These are phyloP conservation scores for Choloepus didactylus DNA, from an alignment of 2,797 vertebrate genomes.

Conservation along the genomic window DNA sequence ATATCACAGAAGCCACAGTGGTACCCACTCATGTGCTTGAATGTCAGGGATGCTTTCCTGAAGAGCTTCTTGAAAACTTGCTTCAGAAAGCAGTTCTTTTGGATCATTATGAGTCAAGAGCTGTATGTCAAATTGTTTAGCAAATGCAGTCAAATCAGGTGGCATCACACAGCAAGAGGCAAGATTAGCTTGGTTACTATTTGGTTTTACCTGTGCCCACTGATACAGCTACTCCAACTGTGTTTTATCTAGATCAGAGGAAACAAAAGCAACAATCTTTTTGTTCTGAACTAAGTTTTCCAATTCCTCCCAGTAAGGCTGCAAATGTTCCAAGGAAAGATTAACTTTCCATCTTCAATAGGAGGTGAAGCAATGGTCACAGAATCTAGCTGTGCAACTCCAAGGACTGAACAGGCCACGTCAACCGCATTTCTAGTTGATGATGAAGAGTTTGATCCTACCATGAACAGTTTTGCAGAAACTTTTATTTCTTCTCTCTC, in stretches of 20 bases:
- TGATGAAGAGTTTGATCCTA: constrained; percentile 92
- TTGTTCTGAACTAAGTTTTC: constrained; percentile 94
- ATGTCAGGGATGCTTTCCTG: constrained; percentile 91
- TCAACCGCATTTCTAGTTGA: constrained; percentile 94
- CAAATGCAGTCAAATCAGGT: constrained; percentile 98
- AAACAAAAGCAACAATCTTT: constrained; percentile 96
- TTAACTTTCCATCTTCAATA: constrained; percentile 90
- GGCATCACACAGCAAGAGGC: constrained; percentile 99
- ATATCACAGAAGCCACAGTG: constrained; percentile 98
- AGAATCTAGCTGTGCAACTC: constrained; percentile 96
- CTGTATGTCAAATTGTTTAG: constrained; percentile 98
- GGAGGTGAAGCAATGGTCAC: constrained; percentile 96
- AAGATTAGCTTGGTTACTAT: constrained; percentile 98
- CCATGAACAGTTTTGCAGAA: constrained; percentile 96
- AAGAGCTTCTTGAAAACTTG: constrained; percentile 93
- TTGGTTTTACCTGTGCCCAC: constrained; percentile 98
- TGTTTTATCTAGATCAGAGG: constrained; percentile 97
- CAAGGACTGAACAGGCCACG: constrained; percentile 94
- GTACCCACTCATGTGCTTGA: constrained; percentile 92
- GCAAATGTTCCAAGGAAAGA: constrained; percentile 93
- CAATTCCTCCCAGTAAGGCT: constrained; percentile 96
- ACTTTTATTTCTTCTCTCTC: constrained; percentile 98
- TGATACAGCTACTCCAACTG: constrained; percentile 95
- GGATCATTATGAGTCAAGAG: constrained; percentile 98
- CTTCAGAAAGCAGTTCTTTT: constrained; percentile 96